phyloP scores from a whole-genome alignment of 2,797 vertebrate species.

The Chelidonichthys spinosus region DNA sequence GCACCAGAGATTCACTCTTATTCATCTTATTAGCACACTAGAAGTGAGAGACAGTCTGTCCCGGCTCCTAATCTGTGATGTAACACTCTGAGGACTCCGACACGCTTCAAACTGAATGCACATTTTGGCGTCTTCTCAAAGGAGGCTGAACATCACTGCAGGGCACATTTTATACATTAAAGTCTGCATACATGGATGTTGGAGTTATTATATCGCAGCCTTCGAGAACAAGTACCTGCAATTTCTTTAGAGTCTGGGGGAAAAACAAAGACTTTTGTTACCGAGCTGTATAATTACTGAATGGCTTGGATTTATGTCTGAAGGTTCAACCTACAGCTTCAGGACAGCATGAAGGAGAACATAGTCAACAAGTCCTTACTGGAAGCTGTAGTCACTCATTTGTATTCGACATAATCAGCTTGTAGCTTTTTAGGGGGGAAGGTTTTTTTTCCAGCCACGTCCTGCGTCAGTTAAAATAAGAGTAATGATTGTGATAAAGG shows the following conservation, averaged over 20 bases:
- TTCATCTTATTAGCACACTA: slow-evolving; percentile 27
- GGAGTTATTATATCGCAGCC: slow-evolving; percentile 9
- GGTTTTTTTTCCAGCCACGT: no score
- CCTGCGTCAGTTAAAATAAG: no score
- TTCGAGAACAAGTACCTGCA: background rate
- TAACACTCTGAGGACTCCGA: slow-evolving; percentile 17
- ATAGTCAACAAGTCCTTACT: background rate
- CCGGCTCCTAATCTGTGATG: slow-evolving; percentile 28
- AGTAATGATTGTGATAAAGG: slow-evolving; percentile 2
- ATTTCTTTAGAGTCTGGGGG: background rate
- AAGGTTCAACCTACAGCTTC: background rate
- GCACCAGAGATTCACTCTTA: background rate
- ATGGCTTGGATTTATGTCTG: background rate
- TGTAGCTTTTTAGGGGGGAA: no score
- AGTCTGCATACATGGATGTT: slow-evolving; percentile 8
- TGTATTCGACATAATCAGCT: no score
- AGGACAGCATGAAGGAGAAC: background rate
- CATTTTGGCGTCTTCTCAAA: slow-evolving; percentile 13
- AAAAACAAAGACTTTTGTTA: background rate
- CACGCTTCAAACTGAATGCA: background rate
- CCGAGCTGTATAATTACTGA: background rate
- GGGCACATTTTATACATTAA: background rate
- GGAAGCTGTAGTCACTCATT: no score
- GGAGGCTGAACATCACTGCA: background rate
- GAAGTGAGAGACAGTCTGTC: slow-evolving; percentile 17